Evolutionary conservation across 2,888 invertebrate species (phyloP).

Genomic region (Patella depressa): DNA sequence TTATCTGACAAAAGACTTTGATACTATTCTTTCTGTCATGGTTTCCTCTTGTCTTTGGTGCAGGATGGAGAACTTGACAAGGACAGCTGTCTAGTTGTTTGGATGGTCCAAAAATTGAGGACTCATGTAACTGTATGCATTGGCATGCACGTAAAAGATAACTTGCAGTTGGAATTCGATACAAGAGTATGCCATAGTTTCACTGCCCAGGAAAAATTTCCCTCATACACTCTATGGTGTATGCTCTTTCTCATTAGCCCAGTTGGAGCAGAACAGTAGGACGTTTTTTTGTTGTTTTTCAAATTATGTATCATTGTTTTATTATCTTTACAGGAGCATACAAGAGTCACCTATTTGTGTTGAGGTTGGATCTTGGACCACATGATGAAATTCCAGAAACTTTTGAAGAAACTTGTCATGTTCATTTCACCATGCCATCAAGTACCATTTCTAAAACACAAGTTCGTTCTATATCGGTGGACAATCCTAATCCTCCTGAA

Average conservation of each 20-base stretch:
- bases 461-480: conserved; percentile 83
- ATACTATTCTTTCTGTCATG: too few species aligned
- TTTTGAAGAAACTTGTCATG: conserved; percentile 88
- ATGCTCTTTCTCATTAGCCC: not conserved
- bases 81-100: too few species aligned
- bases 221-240: not conserved
- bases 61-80: too few species aligned
- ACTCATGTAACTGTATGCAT: too few species aligned
- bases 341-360: conserved; percentile 95
- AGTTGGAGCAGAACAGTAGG: not conserved
- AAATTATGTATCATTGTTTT: not conserved
- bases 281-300: not conserved
- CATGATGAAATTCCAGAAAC: conserved; percentile 97
- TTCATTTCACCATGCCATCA: conserved; percentile 97
- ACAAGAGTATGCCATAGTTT: too few species aligned
- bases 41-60: too few species aligned
- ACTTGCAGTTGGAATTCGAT: too few species aligned
- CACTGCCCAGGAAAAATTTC: not conserved
- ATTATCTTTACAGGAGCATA: conserved; percentile 84
- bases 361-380: conserved; percentile 93
- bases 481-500: conserved; percentile 86
- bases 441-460: conserved; percentile 91
- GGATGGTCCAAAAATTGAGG: too few species aligned
- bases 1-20: too few species aligned
- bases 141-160: too few species aligned